Evolutionary conservation across 2,113 vertebrate genomes (phyloP).

Genomic region (Ceratotherium simum): DNA sequence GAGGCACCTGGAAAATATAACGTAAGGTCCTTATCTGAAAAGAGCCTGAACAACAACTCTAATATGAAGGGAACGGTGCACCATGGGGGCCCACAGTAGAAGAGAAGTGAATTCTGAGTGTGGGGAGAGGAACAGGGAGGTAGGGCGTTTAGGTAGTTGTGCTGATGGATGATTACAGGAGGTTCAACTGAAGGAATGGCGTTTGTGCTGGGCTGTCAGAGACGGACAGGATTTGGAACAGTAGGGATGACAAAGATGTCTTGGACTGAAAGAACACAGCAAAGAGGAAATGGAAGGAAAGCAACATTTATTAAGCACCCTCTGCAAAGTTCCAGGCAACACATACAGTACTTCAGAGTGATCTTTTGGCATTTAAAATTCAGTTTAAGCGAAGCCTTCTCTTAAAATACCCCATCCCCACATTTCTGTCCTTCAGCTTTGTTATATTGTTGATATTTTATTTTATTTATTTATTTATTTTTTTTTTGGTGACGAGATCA

Average conservation of each 20-base stretch:
- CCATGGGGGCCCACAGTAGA: background rate
- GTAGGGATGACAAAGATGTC: background rate
- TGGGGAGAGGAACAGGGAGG: background rate
- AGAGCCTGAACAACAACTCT: background rate
- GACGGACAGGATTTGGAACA: background rate
- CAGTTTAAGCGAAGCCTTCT: background rate
- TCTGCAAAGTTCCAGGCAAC: background rate
- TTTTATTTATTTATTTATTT: no score
- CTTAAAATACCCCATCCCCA: background rate
- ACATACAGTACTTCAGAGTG: background rate
- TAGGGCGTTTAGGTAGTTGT: no score
- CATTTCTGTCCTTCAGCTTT: background rate
- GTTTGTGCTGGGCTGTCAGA: background rate
- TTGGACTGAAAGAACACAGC: background rate
- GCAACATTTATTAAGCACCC: background rate
- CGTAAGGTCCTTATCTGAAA: background rate
- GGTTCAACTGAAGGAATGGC: background rate
- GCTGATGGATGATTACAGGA: no score
- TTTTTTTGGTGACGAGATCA: no score
- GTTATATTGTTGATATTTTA: background rate
- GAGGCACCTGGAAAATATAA: background rate
- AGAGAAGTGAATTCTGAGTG: background rate
- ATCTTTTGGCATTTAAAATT: background rate
- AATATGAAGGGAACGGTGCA: background rate
- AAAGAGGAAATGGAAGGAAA: background rate